Conservation (phyloP, 2,113 vertebrate species). For the Mustelus asterias region DNA sequence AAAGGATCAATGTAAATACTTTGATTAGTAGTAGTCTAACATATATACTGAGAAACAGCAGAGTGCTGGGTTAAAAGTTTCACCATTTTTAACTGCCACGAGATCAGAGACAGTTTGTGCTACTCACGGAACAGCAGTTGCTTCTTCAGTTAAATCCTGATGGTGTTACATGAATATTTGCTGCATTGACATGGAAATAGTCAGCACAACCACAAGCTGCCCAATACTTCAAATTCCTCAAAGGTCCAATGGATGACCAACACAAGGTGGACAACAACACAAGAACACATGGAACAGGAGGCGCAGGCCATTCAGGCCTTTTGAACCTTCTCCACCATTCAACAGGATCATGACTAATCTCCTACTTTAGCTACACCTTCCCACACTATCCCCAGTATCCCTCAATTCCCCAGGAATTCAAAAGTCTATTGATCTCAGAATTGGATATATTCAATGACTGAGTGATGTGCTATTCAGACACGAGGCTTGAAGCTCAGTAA, state of each 20-base stretch:
- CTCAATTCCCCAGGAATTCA: background rate
- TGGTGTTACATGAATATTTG: background rate
- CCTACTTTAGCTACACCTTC: background rate
- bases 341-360: background rate
- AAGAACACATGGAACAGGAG: background rate
- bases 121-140: background rate
- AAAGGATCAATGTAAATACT: background rate
- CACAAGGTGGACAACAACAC: background rate
- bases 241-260: background rate
- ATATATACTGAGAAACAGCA: background rate
- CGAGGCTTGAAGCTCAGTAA: too few species aligned
- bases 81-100: background rate
- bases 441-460: background rate
- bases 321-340: background rate
- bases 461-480: too few species aligned
- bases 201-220: background rate
- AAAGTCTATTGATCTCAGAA: background rate
- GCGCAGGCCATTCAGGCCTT: background rate
- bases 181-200: background rate
- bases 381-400: background rate
- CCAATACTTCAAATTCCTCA: background rate
- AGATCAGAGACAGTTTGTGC: background rate
- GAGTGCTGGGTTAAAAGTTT: background rate
- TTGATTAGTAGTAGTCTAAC: background rate
- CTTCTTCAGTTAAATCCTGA: constrained; percentile 2